Conservation (phyloP, 2,797 vertebrate genomes). For the Enteromius afrohamiltoni region DNA sequence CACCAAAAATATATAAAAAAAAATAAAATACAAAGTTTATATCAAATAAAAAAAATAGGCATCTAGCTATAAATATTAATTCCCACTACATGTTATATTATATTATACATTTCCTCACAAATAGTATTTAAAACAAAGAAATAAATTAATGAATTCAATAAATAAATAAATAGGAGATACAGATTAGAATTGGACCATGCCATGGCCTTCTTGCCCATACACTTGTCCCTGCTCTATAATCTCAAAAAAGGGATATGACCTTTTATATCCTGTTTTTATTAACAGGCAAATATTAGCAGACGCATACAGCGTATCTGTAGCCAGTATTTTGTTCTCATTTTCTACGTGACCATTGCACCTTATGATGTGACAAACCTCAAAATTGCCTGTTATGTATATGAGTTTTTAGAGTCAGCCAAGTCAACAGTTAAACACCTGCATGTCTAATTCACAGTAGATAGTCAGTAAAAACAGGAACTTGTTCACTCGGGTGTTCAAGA, state of each 20-base stretch:
- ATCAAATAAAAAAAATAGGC: too few species aligned
- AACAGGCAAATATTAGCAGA: background rate
- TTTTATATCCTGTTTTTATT: conserved; percentile 9
- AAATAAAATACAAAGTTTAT: too few species aligned
- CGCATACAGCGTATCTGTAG: background rate
- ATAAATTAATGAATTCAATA: too few species aligned
- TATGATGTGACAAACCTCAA: conserved; percentile 15
- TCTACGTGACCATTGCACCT: background rate
- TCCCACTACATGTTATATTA: too few species aligned
- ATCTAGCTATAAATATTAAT: too few species aligned
- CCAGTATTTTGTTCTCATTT: conserved; percentile 1
- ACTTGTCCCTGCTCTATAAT: background rate
- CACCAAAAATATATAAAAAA: background rate
- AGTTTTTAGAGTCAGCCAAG: conserved; percentile 21
- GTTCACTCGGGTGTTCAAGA: conserved; percentile 48
- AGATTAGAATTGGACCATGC: background rate
- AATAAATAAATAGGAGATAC: background rate
- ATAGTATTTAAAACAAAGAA: too few species aligned
- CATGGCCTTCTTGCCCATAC: background rate
- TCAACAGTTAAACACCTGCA: conserved; percentile 47
- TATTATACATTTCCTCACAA: too few species aligned
- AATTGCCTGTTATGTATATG: conserved; percentile 17
- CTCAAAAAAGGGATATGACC: background rate
- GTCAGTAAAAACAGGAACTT: conserved; percentile 61
- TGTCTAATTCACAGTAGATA: conserved; percentile 37